Conservation (phyloP, 2,113 vertebrate species). For the Cromileptes altivelis region DNA sequence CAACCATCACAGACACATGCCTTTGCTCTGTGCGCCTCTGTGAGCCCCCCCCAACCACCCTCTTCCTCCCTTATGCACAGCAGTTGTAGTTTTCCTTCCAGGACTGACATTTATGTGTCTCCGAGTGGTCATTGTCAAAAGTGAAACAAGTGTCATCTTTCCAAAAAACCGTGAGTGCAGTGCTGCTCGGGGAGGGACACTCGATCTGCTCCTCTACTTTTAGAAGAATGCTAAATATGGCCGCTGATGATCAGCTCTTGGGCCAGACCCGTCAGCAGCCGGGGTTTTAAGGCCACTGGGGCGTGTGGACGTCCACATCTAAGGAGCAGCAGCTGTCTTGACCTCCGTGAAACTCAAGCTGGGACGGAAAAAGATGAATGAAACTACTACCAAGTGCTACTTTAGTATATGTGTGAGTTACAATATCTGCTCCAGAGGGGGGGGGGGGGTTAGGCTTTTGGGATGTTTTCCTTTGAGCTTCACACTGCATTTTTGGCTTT, state of each 20-base stretch:
- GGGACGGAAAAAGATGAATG: constrained; percentile 54
- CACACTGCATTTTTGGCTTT: not conserved
- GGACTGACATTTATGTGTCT: constrained; percentile 22
- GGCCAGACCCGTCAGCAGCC: constrained; percentile 26
- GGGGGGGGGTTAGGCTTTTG: not conserved
- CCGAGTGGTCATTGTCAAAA: constrained; percentile 9
- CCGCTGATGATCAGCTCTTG: constrained; percentile 38
- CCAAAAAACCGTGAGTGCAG: constrained; percentile 9
- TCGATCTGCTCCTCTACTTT: constrained; percentile 55
- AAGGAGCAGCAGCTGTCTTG: constrained; percentile 65
- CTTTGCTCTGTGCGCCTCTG: constrained; percentile 53
- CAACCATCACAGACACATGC: constrained; percentile 78
- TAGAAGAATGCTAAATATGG: constrained; percentile 74
- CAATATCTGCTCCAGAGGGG: constrained; percentile 2
- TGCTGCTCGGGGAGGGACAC: constrained; percentile 23
- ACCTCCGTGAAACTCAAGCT: constrained; percentile 34
- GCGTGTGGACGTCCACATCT: constrained; percentile 58
- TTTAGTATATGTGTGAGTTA: constrained; percentile 1
- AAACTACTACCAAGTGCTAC: constrained; percentile 18
- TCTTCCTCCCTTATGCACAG: not conserved
- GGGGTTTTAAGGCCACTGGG: constrained; percentile 28
- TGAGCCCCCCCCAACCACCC: not conserved
- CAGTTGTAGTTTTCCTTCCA: constrained; percentile 38
- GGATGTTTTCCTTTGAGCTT: constrained; percentile 12
- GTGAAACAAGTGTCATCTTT: constrained; percentile 40